These are phyloP conservation scores for Albula goreensis DNA, from an alignment of 2,113 vertebrate genomes.

Conservation along the genomic window DNA sequence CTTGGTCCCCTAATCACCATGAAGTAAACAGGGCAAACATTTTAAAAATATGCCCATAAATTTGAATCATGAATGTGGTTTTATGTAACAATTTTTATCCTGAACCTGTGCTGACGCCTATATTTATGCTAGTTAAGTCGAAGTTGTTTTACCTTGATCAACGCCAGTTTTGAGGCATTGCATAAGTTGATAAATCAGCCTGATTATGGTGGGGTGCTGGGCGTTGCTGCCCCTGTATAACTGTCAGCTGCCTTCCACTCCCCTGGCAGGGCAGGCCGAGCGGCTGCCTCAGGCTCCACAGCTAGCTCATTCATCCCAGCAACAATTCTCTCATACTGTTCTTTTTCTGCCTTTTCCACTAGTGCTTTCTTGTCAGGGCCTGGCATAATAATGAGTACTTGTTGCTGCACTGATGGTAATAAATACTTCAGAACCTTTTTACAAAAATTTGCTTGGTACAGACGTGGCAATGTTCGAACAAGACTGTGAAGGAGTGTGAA, in stretches of 20 bases:
- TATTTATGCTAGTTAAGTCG: neutral
- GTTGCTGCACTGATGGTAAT: constrained; percentile 4
- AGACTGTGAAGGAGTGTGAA: neutral
- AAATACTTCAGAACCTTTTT: constrained; percentile 1
- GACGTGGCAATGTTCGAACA: neutral
- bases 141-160: neutral
- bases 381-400: neutral
- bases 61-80: too few species aligned
- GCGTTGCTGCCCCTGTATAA: neutral
- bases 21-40: neutral
- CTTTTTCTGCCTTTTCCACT: neutral
- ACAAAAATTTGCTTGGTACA: neutral
- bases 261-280: neutral
- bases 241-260: neutral
- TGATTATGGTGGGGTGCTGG: neutral
- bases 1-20: neutral
- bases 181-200: neutral
- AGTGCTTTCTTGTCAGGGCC: constrained; percentile 1
- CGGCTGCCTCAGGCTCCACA: neutral
- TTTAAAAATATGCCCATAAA: neutral
- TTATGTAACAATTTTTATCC: neutral
- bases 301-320: neutral
- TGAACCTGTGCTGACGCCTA: neutral
- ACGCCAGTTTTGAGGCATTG: neutral
- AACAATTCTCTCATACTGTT: neutral